These are phyloP conservation scores for Hucho hucho DNA, from an alignment of 2,113 vertebrate genomes.

Conservation along the genomic window DNA sequence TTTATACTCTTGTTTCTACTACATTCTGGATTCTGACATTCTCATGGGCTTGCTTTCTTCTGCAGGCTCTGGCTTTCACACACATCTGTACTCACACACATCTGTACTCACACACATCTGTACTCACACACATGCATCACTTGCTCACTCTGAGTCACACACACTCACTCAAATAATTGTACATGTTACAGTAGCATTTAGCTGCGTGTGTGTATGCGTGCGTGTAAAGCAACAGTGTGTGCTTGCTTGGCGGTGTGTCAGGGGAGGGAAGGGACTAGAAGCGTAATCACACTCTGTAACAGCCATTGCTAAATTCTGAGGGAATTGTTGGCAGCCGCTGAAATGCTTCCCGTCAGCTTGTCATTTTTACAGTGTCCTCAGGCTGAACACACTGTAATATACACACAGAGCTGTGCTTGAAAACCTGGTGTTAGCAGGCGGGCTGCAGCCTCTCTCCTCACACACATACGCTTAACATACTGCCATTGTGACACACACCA, in stretches of 20 bases:
- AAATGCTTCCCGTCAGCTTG: slow-evolving; percentile 28
- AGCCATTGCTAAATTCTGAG: slow-evolving; percentile 13
- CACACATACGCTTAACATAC: neutral
- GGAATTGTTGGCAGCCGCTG: slow-evolving; percentile 22
- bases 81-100: too few relatives aligned
- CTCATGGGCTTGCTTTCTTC: neutral
- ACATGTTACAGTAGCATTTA: too few relatives aligned
- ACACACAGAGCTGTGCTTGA: slow-evolving; percentile 9
- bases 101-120: neutral
- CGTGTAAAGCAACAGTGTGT: neutral
- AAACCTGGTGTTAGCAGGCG: neutral
- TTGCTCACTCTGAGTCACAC: neutral
- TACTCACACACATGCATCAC: neutral
- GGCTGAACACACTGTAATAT: slow-evolving; percentile 14
- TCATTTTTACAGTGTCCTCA: slow-evolving; percentile 23
- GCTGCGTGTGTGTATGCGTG: neutral
- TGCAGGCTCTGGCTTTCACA: neutral
- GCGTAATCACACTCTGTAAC: slow-evolving; percentile 14
- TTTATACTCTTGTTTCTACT: neutral
- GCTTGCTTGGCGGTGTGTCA: neutral
- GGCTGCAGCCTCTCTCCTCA: neutral
- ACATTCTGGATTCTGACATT: neutral
- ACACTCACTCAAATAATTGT: too few relatives aligned
- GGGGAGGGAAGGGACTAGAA: slow-evolving; percentile 9
- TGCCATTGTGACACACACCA: neutral